Conservation (phyloP, 30 jellyfish, hydroid and myxozoan species). For the Aurelia aurita complex sp. Pacific region DNA sequence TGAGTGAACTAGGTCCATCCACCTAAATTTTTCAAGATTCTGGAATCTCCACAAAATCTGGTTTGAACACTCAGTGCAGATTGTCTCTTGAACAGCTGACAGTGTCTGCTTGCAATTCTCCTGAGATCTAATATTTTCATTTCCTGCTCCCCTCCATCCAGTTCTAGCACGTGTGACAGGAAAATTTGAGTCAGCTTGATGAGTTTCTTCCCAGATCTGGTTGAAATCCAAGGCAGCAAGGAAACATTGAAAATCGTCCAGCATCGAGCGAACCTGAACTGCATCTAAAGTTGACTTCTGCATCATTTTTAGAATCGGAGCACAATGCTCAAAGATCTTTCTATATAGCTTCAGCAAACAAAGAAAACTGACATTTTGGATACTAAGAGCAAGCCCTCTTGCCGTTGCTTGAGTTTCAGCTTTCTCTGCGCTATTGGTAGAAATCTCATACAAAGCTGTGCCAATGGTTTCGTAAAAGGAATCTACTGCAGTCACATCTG, state of each 20-base stretch:
- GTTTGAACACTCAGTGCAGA: no score
- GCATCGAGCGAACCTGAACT: no score
- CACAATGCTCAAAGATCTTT: not conserved
- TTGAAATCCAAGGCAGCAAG: not conserved
- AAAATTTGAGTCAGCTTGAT: not conserved
- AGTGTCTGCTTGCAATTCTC: no score
- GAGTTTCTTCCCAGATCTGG: slow-evolving; percentile 11
- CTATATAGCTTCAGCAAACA: slow-evolving; percentile 4
- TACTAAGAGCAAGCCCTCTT: slow-evolving; percentile 19
- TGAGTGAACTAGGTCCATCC: slow-evolving; percentile 3
- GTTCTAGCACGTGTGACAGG: not conserved
- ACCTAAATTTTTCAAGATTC: not conserved
- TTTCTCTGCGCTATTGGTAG: slow-evolving; percentile 14
- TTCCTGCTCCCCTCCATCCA: no score
- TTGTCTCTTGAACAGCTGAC: no score
- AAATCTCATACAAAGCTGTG: not conserved
- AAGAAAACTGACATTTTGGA: not conserved
- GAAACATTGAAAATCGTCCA: no score
- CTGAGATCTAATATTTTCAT: no score
- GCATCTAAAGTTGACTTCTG: slow-evolving; percentile 3
- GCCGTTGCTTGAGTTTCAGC: slow-evolving; percentile 35
- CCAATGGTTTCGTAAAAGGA: no score
- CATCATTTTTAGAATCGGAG: slow-evolving; percentile 17
- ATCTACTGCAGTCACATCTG: no score
- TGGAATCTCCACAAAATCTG: no score